phyloP scores from a whole-genome alignment of 2,113 vertebrate genomes.

The Phyllostomus hastatus region DNA sequence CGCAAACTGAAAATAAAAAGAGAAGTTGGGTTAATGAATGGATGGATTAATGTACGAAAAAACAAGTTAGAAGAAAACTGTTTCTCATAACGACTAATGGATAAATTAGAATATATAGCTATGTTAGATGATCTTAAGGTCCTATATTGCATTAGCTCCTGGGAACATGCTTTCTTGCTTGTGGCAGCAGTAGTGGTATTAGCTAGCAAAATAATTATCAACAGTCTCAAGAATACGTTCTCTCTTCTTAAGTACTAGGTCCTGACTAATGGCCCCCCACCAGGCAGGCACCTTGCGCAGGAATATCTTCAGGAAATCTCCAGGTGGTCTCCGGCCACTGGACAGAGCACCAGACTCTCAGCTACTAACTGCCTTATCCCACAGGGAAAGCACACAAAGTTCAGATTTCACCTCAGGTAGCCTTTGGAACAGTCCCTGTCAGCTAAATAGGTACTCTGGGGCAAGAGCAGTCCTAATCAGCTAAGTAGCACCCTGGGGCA shows the following conservation, averaged over 20 bases:
- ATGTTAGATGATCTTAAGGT: slow-evolving; percentile 51
- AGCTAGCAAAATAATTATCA: slow-evolving; percentile 46
- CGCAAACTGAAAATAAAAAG: slow-evolving; percentile 96
- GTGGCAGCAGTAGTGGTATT: slow-evolving; percentile 56
- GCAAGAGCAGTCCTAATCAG: not conserved
- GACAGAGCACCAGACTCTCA: not conserved
- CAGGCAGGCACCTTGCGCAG: not conserved
- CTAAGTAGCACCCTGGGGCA: not conserved
- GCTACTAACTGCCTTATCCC: not conserved
- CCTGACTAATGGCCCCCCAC: not conserved
- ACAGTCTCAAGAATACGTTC: not conserved
- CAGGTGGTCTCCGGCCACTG: slow-evolving; percentile 20
- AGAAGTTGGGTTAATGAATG: slow-evolving; percentile 91
- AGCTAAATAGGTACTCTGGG: not conserved
- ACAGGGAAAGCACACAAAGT: not conserved
- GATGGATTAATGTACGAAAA: slow-evolving; percentile 77
- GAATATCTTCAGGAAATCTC: not conserved
- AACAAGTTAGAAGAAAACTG: slow-evolving; percentile 43
- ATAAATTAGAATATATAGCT: slow-evolving; percentile 47
- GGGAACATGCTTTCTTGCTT: slow-evolving; percentile 66
- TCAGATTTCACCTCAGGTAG: not conserved
- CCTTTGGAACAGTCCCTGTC: not conserved
- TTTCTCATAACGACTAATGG: slow-evolving; percentile 42
- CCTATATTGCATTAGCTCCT: slow-evolving; percentile 54
- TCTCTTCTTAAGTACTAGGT: not conserved